Percentiles rank a stretch among this genome's conserved stretches.
phyloP scores from a whole-genome alignment of 53 echinoderm and acorn worm genomes.

The Apostichopus leukothele region DNA sequence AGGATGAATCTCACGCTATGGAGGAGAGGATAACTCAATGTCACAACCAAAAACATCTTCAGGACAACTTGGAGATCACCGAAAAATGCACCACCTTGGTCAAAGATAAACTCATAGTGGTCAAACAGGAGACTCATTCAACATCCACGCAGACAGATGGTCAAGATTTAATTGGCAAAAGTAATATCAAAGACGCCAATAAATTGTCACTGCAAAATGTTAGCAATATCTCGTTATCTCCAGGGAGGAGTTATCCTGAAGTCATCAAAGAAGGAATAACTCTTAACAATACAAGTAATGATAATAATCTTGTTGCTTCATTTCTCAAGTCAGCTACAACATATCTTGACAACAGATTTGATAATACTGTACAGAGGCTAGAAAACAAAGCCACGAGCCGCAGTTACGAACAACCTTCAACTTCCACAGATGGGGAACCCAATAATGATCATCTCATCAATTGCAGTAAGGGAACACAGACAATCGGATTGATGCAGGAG shows the following conservation, averaged over 20 bases:
- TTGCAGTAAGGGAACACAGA: neutral
- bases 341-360: neutral
- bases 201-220: neutral
- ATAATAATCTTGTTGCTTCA: neutral
- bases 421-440: neutral
- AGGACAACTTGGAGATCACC: no score
- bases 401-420: neutral
- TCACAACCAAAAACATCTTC: neutral
- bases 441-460: neutral
- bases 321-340: neutral
- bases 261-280: neutral
- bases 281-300: neutral
- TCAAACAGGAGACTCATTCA: neutral
- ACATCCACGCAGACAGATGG: neutral
- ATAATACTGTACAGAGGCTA: neutral
- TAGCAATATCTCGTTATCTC: neutral
- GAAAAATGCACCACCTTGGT: no score
- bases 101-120: neutral
- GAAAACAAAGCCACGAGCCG: neutral
- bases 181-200: neutral
- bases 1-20: neutral
- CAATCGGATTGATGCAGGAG: neutral
- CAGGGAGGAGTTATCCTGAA: neutral
- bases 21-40: neutral
- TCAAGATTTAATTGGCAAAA: neutral